Conservation (phyloP, 2,113 vertebrate species). For the Macheiramphus alcinus region DNA sequence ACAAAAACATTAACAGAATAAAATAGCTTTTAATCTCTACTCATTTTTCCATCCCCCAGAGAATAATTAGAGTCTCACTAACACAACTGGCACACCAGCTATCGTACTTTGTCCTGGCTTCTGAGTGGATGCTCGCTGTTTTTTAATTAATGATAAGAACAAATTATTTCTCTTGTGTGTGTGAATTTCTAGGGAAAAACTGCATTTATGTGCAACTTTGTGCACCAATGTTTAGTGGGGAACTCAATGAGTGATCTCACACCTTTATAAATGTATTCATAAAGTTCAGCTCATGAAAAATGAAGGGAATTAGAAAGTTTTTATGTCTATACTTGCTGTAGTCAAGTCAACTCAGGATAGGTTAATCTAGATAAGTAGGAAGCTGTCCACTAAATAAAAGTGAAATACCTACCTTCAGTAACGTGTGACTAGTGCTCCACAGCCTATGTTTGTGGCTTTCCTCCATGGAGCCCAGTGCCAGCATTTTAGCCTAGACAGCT, state of each 20-base stretch:
- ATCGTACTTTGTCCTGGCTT: not conserved
- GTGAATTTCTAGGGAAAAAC: not conserved
- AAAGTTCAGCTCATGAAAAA: not conserved
- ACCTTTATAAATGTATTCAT: not conserved
- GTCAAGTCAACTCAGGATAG: not conserved
- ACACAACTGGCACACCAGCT: not conserved
- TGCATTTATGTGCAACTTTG: not conserved
- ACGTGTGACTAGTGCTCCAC: rapidly evolving
- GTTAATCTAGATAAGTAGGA: not conserved
- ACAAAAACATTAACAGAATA: not conserved
- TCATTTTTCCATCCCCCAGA: not conserved
- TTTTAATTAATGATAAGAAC: not conserved
- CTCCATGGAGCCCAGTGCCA: not conserved
- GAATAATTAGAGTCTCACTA: conserved; percentile 22
- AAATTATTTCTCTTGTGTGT: not conserved
- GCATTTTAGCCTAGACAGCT: not conserved
- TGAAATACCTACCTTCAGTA: not conserved
- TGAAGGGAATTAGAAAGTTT: not conserved
- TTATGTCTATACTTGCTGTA: not conserved
- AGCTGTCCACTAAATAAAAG: not conserved
- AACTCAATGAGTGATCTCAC: not conserved
- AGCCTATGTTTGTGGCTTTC: not conserved
- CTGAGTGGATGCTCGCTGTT: not conserved
- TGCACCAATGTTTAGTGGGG: not conserved
- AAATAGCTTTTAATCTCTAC: conserved; percentile 6